Evolutionary conservation across 2,888 invertebrate species (phyloP), one percentile per base, ranked within the genome.

Genomic region (Allolobophora icterica): DNA sequence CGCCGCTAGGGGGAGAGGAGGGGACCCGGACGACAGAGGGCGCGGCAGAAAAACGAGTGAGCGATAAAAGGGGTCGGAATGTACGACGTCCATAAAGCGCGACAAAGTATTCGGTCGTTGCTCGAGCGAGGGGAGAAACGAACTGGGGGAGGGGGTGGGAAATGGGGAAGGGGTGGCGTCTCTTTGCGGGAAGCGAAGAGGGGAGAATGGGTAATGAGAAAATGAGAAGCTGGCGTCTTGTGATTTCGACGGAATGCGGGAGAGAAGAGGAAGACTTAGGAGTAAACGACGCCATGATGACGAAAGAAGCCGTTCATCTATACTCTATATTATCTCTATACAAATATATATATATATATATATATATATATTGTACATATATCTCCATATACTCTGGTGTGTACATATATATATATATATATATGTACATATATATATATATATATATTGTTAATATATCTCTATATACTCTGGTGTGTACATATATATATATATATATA

Each of bases 21-120:
- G 71, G n/a, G 71, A 71, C 71, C 52, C 71, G 71, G n/a, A n/a
- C 71, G 71, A 1, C 30, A 71, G 71, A 71, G 71, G 71, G 71
- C 71, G 71, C n/a, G 30, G n/a, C n/a, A 71, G 71, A 71, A 71
- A 52, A 71, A 71, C 71, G 71, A 71, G 71, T 71, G 71, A 71
- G 71, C 71, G 71, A 71, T 71, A 71, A 71, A 71, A 71, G 71
- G 71, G 71, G 71, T 71, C 71, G 71, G n/a, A n/a, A n/a, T n/a
- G 71, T 30, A 71, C 71, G 71, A n/a, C 13, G 71, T 30, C 71
- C 71, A 71, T 71, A 71, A 71, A 71, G n/a, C 30, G n/a, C 1
- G 71, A 71, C 30, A 71, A 71, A 71, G 71, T n/a, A 71, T 71
- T 71, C 71, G 71, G 30, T 71, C n/a, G 52, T 2, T 19, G 52